phyloP scores from a whole-genome alignment of 2,113 vertebrate species.

The Pluvianellus socialis region DNA sequence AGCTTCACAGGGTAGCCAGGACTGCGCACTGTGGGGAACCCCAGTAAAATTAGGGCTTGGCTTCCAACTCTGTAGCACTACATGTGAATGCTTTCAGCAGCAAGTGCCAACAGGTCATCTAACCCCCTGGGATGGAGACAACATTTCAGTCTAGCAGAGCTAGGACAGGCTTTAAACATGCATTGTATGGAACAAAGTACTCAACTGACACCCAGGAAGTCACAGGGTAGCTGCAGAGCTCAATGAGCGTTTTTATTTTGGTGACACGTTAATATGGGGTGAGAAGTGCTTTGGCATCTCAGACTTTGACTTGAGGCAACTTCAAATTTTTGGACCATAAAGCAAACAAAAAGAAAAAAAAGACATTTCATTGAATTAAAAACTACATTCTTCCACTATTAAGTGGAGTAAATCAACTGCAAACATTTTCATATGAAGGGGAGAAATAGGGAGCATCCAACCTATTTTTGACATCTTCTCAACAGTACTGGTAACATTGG shows the following conservation, averaged over 20 bases:
- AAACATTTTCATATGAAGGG: not conserved
- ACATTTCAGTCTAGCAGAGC: not conserved
- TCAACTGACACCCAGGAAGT: not conserved
- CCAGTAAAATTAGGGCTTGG: not conserved
- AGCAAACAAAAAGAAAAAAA: not conserved
- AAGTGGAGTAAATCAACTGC: not conserved
- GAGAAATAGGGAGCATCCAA: not conserved
- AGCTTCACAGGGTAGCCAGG: not conserved
- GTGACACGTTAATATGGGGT: not conserved
- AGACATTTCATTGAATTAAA: not conserved
- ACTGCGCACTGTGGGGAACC: not conserved
- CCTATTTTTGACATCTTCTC: not conserved
- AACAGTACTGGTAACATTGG: not conserved
- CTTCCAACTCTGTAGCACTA: not conserved
- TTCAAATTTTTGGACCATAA: not conserved
- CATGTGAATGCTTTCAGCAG: not conserved
- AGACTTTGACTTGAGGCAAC: not conserved
- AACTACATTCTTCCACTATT: not conserved
- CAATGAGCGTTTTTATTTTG: not conserved
- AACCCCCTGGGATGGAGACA: not conserved
- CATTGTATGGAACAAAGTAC: not conserved
- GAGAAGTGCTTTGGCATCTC: not conserved
- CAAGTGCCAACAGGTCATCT: not conserved
- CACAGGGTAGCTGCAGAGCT: not conserved
- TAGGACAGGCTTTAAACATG: not conserved